Evolutionary conservation across 2,888 invertebrate species (phyloP), one percentile per base, ranked within the genome.

Genomic region (Pediacus dermestoides): DNA sequence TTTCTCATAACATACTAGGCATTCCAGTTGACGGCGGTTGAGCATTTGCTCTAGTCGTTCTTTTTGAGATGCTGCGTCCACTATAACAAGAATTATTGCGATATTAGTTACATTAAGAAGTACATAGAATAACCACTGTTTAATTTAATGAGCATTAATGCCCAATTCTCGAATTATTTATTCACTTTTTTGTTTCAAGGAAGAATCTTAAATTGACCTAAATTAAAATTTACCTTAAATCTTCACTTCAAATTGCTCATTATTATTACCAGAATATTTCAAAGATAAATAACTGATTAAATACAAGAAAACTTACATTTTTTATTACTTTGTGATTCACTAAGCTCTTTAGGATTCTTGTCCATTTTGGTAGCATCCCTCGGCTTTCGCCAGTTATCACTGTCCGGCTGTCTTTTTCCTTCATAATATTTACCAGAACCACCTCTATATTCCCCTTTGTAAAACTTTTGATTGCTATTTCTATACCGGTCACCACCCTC

Each of bases 1-100:
- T 32, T 78, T 74, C 53, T 93, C 94, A 61, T 90, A 95, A 65
- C 97, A 97, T 9, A 97, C 92, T 56, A 95, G 78, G 66, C 97
- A 97, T 67, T 97, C 97, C 41, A 94, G 74, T 0, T 79, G 78
- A 1, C 88, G 86, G 42, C 79, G 80, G 48, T 83, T 82, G 32
- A 97, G 73, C 67, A 92, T 89, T 30, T 91, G 85, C 8, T 82
- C 85, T 11, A 96, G 74, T 34, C 87, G 78, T 61, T 91, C 91
- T 31, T 88, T 74, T 67, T 90, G 89, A n/a, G 83, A 85, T 53
- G 83, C 76, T 45, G 77, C 76, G 48, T 74, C 74, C 43, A 70
- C 71, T 69, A 42, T 30, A 56, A 56, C 44, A 32, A 34, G 45
- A 26, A 35, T 9, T 32, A 16, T n/a, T n/a, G n/a, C n/a, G n/a